Evolutionary conservation across 2,797 vertebrate genomes (phyloP), one percentile per base, ranked within the genome.

Genomic region (Micropoecilia bifurca): DNA sequence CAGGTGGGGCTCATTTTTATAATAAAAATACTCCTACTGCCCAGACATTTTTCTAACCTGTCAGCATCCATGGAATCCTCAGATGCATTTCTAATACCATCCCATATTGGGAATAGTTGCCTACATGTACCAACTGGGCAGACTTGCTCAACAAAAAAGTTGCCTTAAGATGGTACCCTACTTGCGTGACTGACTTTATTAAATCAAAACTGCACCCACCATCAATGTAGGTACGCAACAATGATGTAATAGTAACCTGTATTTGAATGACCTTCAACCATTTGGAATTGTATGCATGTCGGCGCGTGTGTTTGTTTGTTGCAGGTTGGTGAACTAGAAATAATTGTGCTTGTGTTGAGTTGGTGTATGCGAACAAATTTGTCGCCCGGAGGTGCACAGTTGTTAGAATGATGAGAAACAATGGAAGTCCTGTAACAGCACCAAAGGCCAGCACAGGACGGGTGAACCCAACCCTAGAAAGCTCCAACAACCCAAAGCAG

Each of bases 301-400:
- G 25, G 9, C 10, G 3, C 9, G 53, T 55, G 53, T 28, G 53
- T 28, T 10, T 57, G 10, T 57, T 25, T 57, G 53, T 28, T 53
- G 50, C 50, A 53, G 22, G 22, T 53, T 25, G 50, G 50, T 53
- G 50, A 53, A 53, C 50, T 57, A 57, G 53, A 57, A 57, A 28
- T 57, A 57, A 57, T 25, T 57, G 53, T 57, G 53, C n/a, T 57
- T 57, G 53, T 57, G 53, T 57, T 57, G 53, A n/a, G 53, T n/a
- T 12, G 25, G 53, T 28, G 53, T 57, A 57, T 57, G 53, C 4
- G 25, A 28, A 57, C 25, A 12, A 57, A 57, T 28, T 57, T 57
- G 53, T 57, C 53, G 4, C 53, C 53, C n/a, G 25, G 53, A 57
- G 53, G 25, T 57, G 53, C 53, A 57, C 53, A 13, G 53, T 50